A percentile compares a stretch with the other conserved stretches of the same genome.
phyloP scores from a whole-genome alignment of 2,113 vertebrate species.

The Bathybates hornii region DNA sequence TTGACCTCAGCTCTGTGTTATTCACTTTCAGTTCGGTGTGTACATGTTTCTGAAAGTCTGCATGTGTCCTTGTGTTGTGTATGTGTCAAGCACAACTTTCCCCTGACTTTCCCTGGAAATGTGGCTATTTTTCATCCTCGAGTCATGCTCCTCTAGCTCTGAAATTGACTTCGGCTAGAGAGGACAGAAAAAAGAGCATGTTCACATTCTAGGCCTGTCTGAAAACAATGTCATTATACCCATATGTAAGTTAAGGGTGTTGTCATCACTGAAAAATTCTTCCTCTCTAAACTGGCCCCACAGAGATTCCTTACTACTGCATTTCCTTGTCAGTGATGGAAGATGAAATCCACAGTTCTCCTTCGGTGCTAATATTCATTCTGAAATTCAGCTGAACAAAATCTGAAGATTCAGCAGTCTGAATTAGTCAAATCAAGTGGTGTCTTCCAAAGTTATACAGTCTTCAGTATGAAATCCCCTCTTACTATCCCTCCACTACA shows the following conservation, averaged over 20 bases:
- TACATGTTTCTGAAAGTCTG: background rate
- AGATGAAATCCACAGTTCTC: background rate
- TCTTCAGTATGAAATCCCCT: background rate
- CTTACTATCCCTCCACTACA: background rate
- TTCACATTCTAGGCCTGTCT: background rate
- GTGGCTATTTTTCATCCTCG: conserved; percentile 11
- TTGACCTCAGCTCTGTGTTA: background rate
- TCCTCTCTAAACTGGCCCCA: background rate
- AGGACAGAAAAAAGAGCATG: background rate
- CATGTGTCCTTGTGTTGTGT: background rate
- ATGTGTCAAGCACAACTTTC: conserved; percentile 12
- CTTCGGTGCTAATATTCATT: background rate
- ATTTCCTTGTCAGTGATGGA: background rate
- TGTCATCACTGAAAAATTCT: background rate
- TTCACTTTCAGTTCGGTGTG: background rate
- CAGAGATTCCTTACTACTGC: background rate
- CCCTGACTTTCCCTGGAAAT: conserved; percentile 2
- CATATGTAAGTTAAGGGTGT: background rate
- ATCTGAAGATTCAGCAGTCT: background rate
- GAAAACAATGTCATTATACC: background rate
- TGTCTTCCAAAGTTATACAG: background rate
- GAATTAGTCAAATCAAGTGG: background rate
- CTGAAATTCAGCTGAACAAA: background rate
- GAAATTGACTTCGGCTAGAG: background rate
- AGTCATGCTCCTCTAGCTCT: background rate